Evolutionary conservation across 1,140 invertebrate genomes (phyloP), one percentile per base, ranked within the genome.

Genomic region (Formica selysi): DNA sequence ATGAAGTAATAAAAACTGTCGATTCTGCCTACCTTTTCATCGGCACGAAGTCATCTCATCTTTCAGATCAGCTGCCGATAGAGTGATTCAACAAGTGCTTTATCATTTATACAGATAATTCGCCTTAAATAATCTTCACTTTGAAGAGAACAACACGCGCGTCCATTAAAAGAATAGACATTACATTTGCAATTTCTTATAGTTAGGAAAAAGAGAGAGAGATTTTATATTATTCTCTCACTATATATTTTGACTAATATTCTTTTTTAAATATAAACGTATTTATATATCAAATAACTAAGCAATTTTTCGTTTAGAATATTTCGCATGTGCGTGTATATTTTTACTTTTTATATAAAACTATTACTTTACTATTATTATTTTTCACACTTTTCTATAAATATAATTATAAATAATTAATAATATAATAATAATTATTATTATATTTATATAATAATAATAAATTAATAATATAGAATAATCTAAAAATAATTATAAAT

Each of bases 1-100:
- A 11, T 22, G 61, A 32, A 78, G 57, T 41, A 78, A 86, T 89
- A 89, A 90, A 86, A 86, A 85, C 67, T 80, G 61, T 86, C 84
- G 76, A 68, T 84, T 89, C 84, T 87, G 89, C 90, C 90, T 91
- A 91, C 90, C 90, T 91, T 91, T 91, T 79, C 78, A 51, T 89
- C 74, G 57, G 64, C 76, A 83, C 48, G 57, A 61, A 61, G 85
- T 76, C 64, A 41, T 86, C 86, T 76, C 80, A 71, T 83, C 48
- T 51, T 51, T 78, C 61, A 48, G 57, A 86, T 59, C 84, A 22
- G 51, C 81, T 73, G 73, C 62, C 73, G 86, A 79, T 71, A 38
- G 51, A 83, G 54, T 57, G 54, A 83, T 83, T 83, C 29, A 67
- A 84, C 79, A 71, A 87, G 68, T 87, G 70, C 70, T 79, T 78